Base-by-base conservation (phyloP, 2,113 vertebrate genomes). In the Apteryx mantelli region DNA sequence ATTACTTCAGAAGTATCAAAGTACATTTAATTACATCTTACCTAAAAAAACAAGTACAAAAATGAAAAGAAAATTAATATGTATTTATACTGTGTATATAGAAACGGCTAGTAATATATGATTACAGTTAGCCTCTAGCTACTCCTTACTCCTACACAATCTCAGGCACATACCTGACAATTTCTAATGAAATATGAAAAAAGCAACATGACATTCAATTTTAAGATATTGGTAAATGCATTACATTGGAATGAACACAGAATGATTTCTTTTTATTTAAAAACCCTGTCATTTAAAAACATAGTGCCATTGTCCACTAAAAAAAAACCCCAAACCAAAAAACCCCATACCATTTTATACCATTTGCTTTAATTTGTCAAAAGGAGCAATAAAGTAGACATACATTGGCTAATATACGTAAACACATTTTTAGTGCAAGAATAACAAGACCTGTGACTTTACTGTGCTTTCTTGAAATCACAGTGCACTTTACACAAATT, bases 391-490 rank as follows among this genome's bases (percentile, higher is more conserved):
- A 98, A 98, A 98, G 97, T 98, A 98, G 98, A 98, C 98, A 98
- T 98, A 98, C 97, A 98, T 97, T 97, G 98, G 97, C 98, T 98
- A 98, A 98, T 98, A 98, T 98, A 98, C 98, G 97, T 98, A 98
- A 98, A 98, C 98, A 98, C 98, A 97, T 98, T 98, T 98, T 98
- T 98, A 99, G 98, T 99, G 98, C 98, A 99, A 99, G 98, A 98
- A 98, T 98, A 98, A 98, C 98, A 98, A 98, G 98, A 98, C 97
- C 98, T 98, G 98, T 98, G 98, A 98, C 97, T 98, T 98, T 97
- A 98, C 98, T 98, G 98, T 98, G 98, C 98, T 98, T 98, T 97
- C 94, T 98, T 96, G 97, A 98, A 95, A 98, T 97, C 98, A 98
- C 98, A 99, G 99, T 98, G 98, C 98, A 98, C 98, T 98, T 98